phyloP scores from a whole-genome alignment of 2,113 vertebrate genomes.

The Microtus pennsylvanicus region DNA sequence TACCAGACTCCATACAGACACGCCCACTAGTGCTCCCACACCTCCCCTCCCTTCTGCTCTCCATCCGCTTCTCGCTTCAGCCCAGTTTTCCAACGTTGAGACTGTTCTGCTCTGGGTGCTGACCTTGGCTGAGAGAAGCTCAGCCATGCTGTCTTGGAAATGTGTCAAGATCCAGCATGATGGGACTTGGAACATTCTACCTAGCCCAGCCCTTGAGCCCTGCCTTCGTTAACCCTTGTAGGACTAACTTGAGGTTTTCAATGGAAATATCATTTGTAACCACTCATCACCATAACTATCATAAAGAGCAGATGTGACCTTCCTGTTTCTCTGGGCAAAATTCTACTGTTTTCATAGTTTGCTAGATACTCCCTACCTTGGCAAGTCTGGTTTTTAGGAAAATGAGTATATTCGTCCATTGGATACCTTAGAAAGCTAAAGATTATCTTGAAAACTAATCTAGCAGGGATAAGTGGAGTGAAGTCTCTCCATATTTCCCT shows the following conservation, averaged over 20 bases:
- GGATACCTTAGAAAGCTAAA: neutral
- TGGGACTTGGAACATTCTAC: neutral
- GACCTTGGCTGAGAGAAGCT: neutral
- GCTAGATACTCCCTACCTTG: neutral
- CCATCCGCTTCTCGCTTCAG: neutral
- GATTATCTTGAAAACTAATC: slow-evolving; percentile 5
- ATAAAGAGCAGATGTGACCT: neutral
- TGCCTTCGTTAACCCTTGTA: neutral
- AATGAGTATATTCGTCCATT: neutral
- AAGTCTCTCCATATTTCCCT: neutral
- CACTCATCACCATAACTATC: neutral
- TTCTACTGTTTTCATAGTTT: neutral
- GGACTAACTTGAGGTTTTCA: slow-evolving; percentile 22
- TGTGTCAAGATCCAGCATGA: neutral
- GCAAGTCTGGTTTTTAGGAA: neutral
- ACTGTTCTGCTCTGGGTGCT: neutral
- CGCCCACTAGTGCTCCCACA: neutral
- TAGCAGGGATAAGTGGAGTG: neutral
- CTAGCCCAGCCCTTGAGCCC: neutral
- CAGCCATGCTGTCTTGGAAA: neutral
- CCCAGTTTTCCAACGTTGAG: neutral
- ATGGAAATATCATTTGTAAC: neutral
- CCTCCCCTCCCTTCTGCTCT: neutral
- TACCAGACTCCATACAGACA: neutral
- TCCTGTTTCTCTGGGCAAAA: neutral